phyloP scores from a whole-genome alignment of 2,888 invertebrate genomes.

The Ennomos fuscantarius region DNA sequence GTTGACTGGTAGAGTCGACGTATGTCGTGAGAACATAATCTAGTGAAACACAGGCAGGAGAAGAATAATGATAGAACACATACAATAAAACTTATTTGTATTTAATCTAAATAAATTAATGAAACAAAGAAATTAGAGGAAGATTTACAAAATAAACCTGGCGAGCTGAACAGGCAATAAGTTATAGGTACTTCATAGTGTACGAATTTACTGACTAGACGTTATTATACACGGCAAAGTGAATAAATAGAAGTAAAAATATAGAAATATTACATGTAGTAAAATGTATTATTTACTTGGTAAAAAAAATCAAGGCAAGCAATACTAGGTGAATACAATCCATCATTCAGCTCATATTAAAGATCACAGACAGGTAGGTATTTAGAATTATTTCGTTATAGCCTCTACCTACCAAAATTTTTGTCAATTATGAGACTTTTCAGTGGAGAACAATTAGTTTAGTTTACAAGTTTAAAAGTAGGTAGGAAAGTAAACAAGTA shows the following conservation, averaged over 20 bases:
- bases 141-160: conserved; percentile 16
- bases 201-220: conserved; percentile 26
- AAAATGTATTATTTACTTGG: conserved; percentile 9
- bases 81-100: conserved; percentile 28
- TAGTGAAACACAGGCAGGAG: too few species aligned
- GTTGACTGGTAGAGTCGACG: too few species aligned
- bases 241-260: conserved; percentile 6
- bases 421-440: neutral
- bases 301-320: conserved; percentile 9
- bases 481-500: conserved; percentile 5
- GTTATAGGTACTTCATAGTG: conserved; percentile 6
- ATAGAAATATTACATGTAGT: conserved; percentile 2
- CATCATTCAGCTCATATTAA: conserved; percentile 16
- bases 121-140: conserved; percentile 38
- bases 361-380: conserved; percentile 20
- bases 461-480: too few species aligned
- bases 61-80: too few species aligned
- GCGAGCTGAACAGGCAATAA: conserved; percentile 25
- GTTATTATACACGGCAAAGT: conserved; percentile 18
- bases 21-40: too few species aligned
- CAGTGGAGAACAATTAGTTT: too few species aligned
- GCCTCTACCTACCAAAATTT: conserved; percentile 14
- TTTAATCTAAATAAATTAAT: conserved; percentile 54
- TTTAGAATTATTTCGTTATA: conserved; percentile 15
- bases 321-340: conserved; percentile 9